These are phyloP conservation scores for Phyllotis vaccarum DNA, from an alignment of 2,797 vertebrate genomes.

Conservation along the genomic window DNA sequence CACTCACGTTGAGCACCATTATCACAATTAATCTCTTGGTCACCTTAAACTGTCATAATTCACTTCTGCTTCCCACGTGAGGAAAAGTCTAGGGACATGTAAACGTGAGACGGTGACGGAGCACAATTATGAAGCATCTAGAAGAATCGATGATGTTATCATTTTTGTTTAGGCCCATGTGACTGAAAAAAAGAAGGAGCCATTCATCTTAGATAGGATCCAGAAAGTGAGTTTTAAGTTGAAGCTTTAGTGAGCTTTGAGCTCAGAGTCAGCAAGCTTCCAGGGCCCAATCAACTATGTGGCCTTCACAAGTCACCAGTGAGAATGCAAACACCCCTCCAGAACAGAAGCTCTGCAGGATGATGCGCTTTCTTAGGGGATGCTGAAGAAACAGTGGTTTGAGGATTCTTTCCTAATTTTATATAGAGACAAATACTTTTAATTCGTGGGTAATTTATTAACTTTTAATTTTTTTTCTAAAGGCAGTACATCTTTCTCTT, in stretches of 20 bases:
- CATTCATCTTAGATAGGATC: not conserved
- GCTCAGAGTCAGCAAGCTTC: not conserved
- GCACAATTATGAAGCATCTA: not conserved
- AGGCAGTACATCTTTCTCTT: not conserved
- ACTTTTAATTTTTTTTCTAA: conserved; percentile 2
- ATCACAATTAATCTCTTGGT: not conserved
- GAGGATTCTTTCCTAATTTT: not conserved
- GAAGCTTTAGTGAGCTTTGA: not conserved
- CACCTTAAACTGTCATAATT: not conserved
- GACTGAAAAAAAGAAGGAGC: conserved; percentile 22
- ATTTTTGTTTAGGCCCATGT: not conserved
- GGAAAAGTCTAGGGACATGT: not conserved
- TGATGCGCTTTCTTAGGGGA: not conserved
- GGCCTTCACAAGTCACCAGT: not conserved
- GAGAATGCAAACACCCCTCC: not conserved
- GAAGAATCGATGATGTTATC: not conserved
- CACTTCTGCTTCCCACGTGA: not conserved
- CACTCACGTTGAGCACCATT: not conserved
- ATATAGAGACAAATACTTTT: not conserved
- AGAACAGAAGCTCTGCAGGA: fast-evolving
- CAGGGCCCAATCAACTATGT: not conserved
- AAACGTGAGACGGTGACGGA: not conserved
- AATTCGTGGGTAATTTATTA: not conserved
- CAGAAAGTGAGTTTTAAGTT: not conserved
- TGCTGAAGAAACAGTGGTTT: not conserved